phyloP scores from a whole-genome alignment of 2,888 invertebrate genomes.

The Melieria omissa region DNA sequence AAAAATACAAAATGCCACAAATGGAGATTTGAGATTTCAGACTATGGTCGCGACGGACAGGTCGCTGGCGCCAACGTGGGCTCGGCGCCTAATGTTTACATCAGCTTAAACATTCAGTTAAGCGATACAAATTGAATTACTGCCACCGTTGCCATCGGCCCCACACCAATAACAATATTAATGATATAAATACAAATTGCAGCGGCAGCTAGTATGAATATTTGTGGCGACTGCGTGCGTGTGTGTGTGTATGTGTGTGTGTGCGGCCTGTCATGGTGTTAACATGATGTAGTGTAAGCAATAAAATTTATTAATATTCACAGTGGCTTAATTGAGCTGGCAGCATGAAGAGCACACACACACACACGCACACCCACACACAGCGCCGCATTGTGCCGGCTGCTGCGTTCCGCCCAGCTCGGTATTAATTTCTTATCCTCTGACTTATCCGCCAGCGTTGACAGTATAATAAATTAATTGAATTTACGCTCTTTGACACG shows the following conservation, averaged over 20 bases:
- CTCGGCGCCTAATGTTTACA: slow-evolving; percentile 18
- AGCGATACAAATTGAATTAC: slow-evolving; percentile 29
- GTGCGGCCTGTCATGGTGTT: slow-evolving; percentile 45
- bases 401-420: slow-evolving; percentile 5
- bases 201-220: slow-evolving; percentile 37
- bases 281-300: slow-evolving; percentile 54
- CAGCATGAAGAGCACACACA: slow-evolving; percentile 19
- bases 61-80: slow-evolving; percentile 11
- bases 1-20: neutral
- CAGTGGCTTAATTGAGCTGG: slow-evolving; percentile 43
- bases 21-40: slow-evolving; percentile 1
- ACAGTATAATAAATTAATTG: slow-evolving; percentile 60
- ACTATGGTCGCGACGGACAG: neutral
- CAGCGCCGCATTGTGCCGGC: slow-evolving; percentile 11
- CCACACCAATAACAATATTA: slow-evolving; percentile 50
- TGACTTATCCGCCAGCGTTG: slow-evolving; percentile 42
- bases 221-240: slow-evolving; percentile 29
- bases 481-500: slow-evolving; percentile 61
- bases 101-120: slow-evolving; percentile 18
- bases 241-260: slow-evolving; percentile 20
- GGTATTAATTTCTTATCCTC: slow-evolving; percentile 18
- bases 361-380: neutral
- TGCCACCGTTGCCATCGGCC: neutral
- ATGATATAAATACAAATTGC: slow-evolving; percentile 53
- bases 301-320: slow-evolving; percentile 49